These are phyloP conservation scores for Amiota mariae DNA, from an alignment of 2,888 invertebrate species.

Conservation along the genomic window DNA sequence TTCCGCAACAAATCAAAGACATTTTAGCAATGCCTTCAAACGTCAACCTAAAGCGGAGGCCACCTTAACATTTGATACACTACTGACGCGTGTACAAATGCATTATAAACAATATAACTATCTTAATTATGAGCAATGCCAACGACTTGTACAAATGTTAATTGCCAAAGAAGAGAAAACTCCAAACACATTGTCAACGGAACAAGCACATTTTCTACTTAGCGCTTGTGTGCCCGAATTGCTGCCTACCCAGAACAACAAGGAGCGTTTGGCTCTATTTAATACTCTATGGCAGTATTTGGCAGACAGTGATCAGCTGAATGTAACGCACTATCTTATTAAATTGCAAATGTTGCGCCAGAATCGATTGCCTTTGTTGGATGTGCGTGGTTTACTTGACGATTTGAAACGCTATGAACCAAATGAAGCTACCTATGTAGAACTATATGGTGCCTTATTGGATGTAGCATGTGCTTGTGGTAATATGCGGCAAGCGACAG, in stretches of 20 bases:
- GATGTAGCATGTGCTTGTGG: slow-evolving; percentile 77
- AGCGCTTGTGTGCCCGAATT: slow-evolving; percentile 74
- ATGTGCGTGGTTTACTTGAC: slow-evolving; percentile 55
- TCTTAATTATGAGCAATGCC: slow-evolving; percentile 53
- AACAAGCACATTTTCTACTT: slow-evolving; percentile 73
- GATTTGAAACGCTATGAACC: slow-evolving; percentile 4
- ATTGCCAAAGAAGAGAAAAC: slow-evolving; percentile 9
- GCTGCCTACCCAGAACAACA: slow-evolving; percentile 75
- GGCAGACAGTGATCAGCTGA: slow-evolving; percentile 62
- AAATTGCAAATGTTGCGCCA: slow-evolving; percentile 77
- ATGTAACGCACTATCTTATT: slow-evolving; percentile 74
- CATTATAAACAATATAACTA: slow-evolving; percentile 54
- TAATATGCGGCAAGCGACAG: slow-evolving; percentile 76
- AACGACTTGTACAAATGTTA: slow-evolving; percentile 55
- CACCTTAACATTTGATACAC: slow-evolving; percentile 39
- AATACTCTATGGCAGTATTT: slow-evolving; percentile 76
- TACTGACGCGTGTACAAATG: slow-evolving; percentile 54
- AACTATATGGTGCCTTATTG: slow-evolving; percentile 77
- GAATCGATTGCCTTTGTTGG: slow-evolving; percentile 75
- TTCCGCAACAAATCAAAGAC: neutral
- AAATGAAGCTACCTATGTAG: slow-evolving; percentile 51
- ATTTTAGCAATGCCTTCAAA: neutral
- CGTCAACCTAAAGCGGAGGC: slow-evolving; percentile 32
- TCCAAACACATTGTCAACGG: slow-evolving; percentile 37
- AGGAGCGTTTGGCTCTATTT: slow-evolving; percentile 75